These are phyloP conservation scores for Aramus guarauna DNA, from an alignment of 2,113 vertebrate genomes.

Conservation along the genomic window DNA sequence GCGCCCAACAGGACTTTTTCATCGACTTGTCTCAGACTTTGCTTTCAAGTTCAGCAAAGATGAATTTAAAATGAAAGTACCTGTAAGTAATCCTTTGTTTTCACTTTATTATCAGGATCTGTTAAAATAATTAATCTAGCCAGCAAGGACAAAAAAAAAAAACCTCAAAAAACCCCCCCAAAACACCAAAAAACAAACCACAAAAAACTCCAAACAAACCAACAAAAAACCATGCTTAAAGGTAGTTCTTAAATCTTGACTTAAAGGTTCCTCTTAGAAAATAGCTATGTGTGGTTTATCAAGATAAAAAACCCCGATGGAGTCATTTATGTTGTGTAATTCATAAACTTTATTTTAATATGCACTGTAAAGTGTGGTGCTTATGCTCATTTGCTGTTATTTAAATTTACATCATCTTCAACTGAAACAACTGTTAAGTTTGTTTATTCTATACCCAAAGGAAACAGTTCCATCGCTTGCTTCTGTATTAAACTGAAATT, in stretches of 20 bases:
- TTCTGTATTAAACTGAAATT: neutral
- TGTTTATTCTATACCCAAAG: neutral
- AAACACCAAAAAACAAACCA: neutral
- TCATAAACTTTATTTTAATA: neutral
- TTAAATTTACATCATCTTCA: neutral
- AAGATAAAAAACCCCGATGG: neutral
- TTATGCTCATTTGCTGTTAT: neutral
- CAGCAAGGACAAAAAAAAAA: neutral
- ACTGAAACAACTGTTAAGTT: neutral
- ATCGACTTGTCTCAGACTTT: slow-evolving; percentile 89
- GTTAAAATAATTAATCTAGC: neutral
- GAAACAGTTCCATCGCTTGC: neutral
- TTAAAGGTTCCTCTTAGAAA: neutral
- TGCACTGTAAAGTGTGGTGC: neutral
- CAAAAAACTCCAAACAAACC: neutral
- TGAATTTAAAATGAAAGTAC: slow-evolving; percentile 99
- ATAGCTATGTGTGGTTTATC: neutral
- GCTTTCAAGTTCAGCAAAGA: slow-evolving; percentile 92
- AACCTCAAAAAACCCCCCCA: too few relatives aligned
- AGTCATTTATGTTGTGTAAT: neutral
- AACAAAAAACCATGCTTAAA: neutral
- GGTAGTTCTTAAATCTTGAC: neutral
- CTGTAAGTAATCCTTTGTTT: slow-evolving; percentile 76
- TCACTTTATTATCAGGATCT: neutral
- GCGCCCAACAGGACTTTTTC: slow-evolving; percentile 88